A percentile compares a stretch with the other conserved stretches of the same genome.
Evolutionary conservation across 2,797 vertebrate genomes (phyloP).

Genomic region (Alca torda): DNA sequence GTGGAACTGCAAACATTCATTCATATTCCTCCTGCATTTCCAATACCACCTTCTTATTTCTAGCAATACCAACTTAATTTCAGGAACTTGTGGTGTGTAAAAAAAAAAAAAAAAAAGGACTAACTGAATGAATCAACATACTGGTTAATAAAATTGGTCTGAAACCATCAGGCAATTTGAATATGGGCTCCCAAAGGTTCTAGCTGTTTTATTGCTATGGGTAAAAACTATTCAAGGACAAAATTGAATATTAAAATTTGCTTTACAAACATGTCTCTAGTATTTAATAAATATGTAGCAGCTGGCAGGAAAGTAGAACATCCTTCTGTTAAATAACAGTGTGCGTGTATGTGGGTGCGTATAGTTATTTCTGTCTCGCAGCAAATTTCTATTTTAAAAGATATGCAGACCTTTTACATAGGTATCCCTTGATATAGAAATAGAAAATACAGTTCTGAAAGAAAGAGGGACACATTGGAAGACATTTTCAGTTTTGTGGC

Average conservation of each 20-base stretch:
- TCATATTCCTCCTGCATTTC: constrained; percentile 45
- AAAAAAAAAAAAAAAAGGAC: neutral
- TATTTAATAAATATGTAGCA: constrained; percentile 68
- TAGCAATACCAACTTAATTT: constrained; percentile 59
- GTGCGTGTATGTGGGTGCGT: neutral
- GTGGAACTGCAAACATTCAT: constrained; percentile 41
- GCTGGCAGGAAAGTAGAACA: constrained; percentile 26
- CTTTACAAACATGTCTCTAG: constrained; percentile 59
- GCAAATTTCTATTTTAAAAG: constrained; percentile 9
- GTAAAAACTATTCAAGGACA: constrained; percentile 71
- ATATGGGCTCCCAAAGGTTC: constrained; percentile 55
- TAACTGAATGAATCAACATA: constrained; percentile 54
- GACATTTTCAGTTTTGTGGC: constrained; percentile 5
- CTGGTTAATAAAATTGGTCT: constrained; percentile 51
- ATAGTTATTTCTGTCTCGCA: constrained; percentile 9
- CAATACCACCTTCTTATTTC: constrained; percentile 27
- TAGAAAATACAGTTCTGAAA: constrained; percentile 38
- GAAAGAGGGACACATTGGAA: neutral
- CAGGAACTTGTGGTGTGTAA: constrained; percentile 34
- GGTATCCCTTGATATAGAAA: constrained; percentile 12
- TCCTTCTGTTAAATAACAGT: constrained; percentile 4
- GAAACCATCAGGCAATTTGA: constrained; percentile 55
- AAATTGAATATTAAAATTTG: constrained; percentile 69
- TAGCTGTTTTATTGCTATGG: constrained; percentile 38
- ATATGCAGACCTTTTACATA: constrained; percentile 8